Evolutionary conservation across 2,113 vertebrate species (phyloP).

Genomic region (Caloenas nicobarica): DNA sequence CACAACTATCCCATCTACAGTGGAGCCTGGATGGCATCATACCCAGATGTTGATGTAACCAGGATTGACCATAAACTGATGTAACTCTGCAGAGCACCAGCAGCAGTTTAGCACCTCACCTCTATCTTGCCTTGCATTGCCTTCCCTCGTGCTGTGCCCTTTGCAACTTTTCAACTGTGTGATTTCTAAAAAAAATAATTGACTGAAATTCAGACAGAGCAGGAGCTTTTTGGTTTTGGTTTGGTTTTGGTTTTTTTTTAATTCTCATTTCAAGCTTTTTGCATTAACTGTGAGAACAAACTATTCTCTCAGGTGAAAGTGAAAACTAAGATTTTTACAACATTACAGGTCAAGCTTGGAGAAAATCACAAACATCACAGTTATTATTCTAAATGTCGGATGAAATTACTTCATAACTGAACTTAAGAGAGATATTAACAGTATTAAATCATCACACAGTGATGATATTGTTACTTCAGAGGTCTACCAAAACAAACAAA

Average conservation of each 20-base stretch:
- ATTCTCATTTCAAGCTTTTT: not conserved
- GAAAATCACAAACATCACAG: not conserved
- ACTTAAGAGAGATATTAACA: not conserved
- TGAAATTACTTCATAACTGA: not conserved
- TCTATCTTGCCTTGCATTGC: not conserved
- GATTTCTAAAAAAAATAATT: not conserved
- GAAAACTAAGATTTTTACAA: not conserved
- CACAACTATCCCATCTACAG: not conserved
- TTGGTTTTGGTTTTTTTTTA: rapidly evolving
- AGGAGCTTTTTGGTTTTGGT: not conserved
- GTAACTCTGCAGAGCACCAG: not conserved
- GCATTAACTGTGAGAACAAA: not conserved
- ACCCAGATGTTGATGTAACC: not conserved
- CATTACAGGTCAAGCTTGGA: not conserved
- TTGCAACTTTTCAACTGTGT: not conserved
- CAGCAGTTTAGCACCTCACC: not conserved
- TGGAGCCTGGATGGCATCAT: rapidly evolving
- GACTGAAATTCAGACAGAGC: not conserved
- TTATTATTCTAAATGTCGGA: not conserved
- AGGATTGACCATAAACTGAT: not conserved
- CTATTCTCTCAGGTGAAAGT: not conserved
- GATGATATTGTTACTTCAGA: not conserved
- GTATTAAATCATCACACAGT: not conserved
- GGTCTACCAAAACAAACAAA: not conserved
- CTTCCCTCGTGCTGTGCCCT: not conserved